Conservation (phyloP, 2,888 invertebrate species). For the Nephrotoma flavescens region DNA sequence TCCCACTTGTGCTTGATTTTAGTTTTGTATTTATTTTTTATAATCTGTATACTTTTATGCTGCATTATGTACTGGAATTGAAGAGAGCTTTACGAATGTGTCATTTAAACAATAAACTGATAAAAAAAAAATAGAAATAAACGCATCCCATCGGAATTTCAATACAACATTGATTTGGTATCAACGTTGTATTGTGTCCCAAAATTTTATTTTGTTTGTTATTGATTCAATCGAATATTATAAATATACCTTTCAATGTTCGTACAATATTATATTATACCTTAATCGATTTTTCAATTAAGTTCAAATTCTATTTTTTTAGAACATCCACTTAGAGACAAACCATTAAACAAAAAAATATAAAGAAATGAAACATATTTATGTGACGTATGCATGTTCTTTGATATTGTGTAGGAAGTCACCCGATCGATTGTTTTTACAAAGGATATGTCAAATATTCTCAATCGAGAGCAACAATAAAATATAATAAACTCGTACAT, state of each 20-base stretch:
- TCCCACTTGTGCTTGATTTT: background rate
- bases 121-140: background rate
- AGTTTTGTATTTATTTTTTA: background rate
- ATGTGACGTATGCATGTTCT: background rate
- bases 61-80: background rate
- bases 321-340: background rate
- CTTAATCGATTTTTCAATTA: background rate
- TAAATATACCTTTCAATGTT: background rate
- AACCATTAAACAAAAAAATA: background rate
- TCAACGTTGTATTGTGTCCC: background rate
- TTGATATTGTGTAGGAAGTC: background rate
- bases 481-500: background rate
- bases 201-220: background rate
- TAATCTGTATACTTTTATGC: background rate
- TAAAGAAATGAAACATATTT: background rate
- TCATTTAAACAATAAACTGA: background rate
- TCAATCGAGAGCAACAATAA: background rate
- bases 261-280: background rate
- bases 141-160: background rate
- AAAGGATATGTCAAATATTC: background rate
- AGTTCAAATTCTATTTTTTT: background rate
- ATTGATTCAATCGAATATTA: background rate
- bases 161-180: background rate
- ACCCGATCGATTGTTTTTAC: background rate
- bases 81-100: background rate